A percentile compares a stretch with the other conserved stretches of the same genome.
These are phyloP conservation scores for Pseudococcus longispinus DNA, from an alignment of 2,888 invertebrate species.

Conservation along the genomic window DNA sequence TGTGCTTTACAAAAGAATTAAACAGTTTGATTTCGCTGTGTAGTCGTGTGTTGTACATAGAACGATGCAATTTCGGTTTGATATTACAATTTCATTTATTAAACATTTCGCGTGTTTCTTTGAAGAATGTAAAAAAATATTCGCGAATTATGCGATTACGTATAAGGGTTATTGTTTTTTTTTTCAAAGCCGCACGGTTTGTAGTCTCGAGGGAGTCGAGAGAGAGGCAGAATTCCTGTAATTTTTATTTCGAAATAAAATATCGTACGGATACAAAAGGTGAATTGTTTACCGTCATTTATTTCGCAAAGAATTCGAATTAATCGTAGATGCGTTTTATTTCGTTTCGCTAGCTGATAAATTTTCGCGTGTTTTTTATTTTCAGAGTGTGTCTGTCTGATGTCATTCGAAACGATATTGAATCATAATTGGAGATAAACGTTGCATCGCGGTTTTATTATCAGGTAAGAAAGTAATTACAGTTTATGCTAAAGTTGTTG, in stretches of 20 bases:
- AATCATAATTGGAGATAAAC: neutral
- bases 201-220: neutral
- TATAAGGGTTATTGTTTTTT: neutral
- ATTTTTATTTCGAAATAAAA: conserved; percentile 17
- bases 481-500: neutral
- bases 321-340: neutral
- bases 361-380: neutral
- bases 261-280: neutral
- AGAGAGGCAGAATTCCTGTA: neutral
- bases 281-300: neutral
- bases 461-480: neutral
- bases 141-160: neutral
- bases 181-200: neutral
- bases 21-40: neutral
- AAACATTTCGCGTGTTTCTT: neutral
- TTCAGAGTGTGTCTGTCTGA: neutral
- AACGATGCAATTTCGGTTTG: neutral
- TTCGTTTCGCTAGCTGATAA: neutral
- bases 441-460: neutral
- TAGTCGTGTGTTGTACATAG: neutral
- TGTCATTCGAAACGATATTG: neutral
- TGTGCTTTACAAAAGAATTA: neutral
- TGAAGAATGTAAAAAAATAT: conserved; percentile 11
- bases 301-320: neutral
- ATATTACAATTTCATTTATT: neutral